phyloP scores from a whole-genome alignment of 2,888 invertebrate genomes.

The Ennomos fuscantarius region DNA sequence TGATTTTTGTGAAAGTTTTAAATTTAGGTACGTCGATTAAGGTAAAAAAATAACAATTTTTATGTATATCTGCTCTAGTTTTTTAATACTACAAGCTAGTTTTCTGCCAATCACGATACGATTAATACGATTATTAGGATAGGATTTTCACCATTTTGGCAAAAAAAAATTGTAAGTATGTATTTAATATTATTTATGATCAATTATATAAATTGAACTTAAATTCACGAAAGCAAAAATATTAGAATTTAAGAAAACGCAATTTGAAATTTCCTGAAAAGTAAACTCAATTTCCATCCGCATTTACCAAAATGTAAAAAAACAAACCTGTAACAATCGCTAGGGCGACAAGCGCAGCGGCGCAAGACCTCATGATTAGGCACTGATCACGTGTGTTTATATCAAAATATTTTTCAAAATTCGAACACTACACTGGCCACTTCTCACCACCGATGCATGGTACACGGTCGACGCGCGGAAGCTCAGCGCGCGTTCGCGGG shows the following conservation, averaged over 20 bases:
- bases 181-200: too few relatives aligned
- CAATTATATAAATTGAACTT: too few relatives aligned
- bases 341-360: conserved; percentile 68
- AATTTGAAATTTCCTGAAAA: conserved; percentile 11
- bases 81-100: too few relatives aligned
- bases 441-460: conserved; percentile 77
- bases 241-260: too few relatives aligned
- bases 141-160: too few relatives aligned
- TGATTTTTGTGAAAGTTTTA: conserved; percentile 20
- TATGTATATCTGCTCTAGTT: too few relatives aligned
- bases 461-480: conserved; percentile 72
- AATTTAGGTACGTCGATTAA: too few relatives aligned
- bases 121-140: too few relatives aligned
- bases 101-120: too few relatives aligned
- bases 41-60: too few relatives aligned
- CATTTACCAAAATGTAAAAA: not conserved
- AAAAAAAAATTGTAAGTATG: too few relatives aligned
- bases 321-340: conserved; percentile 72
- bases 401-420: conserved; percentile 53
- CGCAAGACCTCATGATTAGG: conserved; percentile 70
- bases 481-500: conserved; percentile 75
- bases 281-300: conserved; percentile 11
- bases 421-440: conserved; percentile 73
- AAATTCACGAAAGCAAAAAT: too few relatives aligned
- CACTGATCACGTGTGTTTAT: conserved; percentile 58